These are phyloP conservation scores for Drosophila nr. perissopoda DNA, from an alignment of 2,888 invertebrate genomes.

Conservation along the genomic window DNA sequence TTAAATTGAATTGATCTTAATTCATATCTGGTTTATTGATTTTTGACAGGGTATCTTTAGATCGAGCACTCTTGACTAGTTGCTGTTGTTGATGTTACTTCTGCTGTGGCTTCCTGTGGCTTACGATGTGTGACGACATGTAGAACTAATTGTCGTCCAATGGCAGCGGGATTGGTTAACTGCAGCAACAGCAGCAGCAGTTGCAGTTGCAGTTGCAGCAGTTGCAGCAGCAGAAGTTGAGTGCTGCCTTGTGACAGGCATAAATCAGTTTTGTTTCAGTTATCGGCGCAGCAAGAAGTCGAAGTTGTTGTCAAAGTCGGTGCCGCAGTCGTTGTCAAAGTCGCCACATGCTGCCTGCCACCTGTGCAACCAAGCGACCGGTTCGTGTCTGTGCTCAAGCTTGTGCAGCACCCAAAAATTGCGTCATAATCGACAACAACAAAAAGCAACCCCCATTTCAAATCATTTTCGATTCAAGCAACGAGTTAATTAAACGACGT, in stretches of 20 bases:
- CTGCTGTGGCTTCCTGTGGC: conserved; percentile 82
- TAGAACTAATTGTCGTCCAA: conserved; percentile 84
- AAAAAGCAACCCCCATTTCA: conserved; percentile 4
- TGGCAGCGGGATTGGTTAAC: conserved; percentile 56
- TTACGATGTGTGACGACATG: conserved; percentile 82
- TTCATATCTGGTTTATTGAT: neutral
- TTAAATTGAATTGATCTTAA: neutral
- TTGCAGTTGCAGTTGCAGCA: neutral
- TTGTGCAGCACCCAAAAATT: conserved; percentile 31
- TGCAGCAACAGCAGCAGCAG: conserved; percentile 1
- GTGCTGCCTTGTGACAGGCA: conserved; percentile 74
- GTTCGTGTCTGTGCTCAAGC: conserved; percentile 9
- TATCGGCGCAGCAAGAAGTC: conserved; percentile 76
- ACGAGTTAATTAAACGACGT: conserved; percentile 74
- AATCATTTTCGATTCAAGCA: conserved; percentile 25
- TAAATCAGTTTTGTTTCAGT: conserved; percentile 80
- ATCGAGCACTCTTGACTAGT: neutral
- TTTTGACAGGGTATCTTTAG: neutral
- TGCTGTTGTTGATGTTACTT: conserved; percentile 23
- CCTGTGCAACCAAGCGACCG: conserved; percentile 32
- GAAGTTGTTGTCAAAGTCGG: conserved; percentile 37
- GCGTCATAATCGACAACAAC: conserved; percentile 66
- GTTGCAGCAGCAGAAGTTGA: conserved; percentile 43
- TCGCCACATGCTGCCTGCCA: conserved; percentile 50
- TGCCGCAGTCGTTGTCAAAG: conserved; percentile 50